phyloP scores from a whole-genome alignment of 2,797 vertebrate genomes.

The Paramormyrops hopkinsi region DNA sequence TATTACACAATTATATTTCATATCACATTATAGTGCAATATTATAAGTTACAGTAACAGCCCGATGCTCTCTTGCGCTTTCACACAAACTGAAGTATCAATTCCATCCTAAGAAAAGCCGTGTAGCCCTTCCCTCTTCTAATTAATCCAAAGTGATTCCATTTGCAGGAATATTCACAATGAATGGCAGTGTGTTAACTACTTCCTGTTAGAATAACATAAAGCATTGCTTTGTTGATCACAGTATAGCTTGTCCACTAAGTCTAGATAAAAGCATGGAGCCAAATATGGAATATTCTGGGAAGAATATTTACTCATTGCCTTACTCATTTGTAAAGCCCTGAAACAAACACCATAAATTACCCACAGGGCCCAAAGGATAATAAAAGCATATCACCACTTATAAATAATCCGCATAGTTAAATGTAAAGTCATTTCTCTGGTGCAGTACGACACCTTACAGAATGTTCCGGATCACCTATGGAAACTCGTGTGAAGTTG shows the following conservation, averaged over 20 bases:
- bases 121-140: neutral
- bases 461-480: neutral
- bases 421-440: neutral
- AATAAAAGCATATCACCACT: neutral
- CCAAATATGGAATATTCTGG: neutral
- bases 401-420: neutral
- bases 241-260: neutral
- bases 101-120: neutral
- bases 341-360: neutral
- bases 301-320: neutral
- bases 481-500: neutral
- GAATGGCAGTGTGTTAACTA: neutral
- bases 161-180: neutral
- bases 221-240: neutral
- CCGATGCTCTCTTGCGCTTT: neutral
- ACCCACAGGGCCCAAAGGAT: neutral
- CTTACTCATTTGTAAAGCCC: neutral
- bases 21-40: neutral
- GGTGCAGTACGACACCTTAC: neutral
- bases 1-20: neutral
- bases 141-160: neutral
- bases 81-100: neutral
- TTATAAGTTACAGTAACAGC: neutral
- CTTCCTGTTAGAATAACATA: neutral
- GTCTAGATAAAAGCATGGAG: conserved; percentile 6